phyloP scores from a whole-genome alignment of 1,140 invertebrate species.

The Papilio polytes region DNA sequence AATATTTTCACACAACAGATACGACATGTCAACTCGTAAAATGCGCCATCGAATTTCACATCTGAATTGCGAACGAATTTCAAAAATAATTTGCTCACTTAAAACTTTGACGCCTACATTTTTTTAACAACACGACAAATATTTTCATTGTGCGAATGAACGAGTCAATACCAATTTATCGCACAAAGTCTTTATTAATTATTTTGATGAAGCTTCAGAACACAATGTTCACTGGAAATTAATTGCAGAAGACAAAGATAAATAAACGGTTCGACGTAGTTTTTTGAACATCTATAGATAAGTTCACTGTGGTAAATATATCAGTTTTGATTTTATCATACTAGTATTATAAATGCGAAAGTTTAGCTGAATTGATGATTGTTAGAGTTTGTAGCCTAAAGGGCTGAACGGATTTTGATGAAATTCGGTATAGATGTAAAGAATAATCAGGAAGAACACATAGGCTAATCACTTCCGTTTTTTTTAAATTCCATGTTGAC shows the following conservation, averaged over 20 bases:
- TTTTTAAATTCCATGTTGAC: no score
- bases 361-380: no score
- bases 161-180: conserved; percentile 37
- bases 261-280: conserved; percentile 6
- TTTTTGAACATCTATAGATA: no score
- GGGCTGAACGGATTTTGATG: no score
- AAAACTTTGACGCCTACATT: conserved; percentile 33
- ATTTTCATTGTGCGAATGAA: conserved; percentile 29
- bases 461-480: no score
- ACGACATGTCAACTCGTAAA: conserved; percentile 15
- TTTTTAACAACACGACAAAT: conserved; percentile 25
- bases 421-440: no score
- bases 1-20: background rate
- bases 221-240: conserved; percentile 31
- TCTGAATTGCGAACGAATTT: background rate
- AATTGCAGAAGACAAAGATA: conserved; percentile 17
- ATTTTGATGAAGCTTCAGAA: conserved; percentile 28
- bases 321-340: no score
- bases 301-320: no score
- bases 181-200: conserved; percentile 41
- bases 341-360: no score
- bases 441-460: no score
- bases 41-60: conserved; percentile 22
- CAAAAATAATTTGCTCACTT: conserved; percentile 36
- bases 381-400: no score